Evolutionary conservation across 1,140 invertebrate species (phyloP).

Genomic region (Papilio dardanus): DNA sequence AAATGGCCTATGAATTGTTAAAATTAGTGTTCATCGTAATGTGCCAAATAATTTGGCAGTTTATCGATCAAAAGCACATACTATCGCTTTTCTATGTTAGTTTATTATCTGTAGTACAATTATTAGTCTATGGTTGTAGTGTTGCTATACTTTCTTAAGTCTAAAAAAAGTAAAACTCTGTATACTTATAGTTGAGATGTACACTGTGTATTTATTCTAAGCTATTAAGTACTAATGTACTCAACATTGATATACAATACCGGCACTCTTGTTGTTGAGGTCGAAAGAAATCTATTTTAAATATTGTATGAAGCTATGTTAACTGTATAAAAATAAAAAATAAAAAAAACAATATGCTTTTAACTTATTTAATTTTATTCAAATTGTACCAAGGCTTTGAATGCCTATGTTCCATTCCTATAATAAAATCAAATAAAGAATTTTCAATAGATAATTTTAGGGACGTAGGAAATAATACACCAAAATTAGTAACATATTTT

Average conservation of each 20-base stretch:
- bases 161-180: conserved; percentile 4
- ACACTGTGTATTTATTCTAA: conserved; percentile 42
- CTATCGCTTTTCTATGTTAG: conserved; percentile 31
- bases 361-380: conserved; percentile 22
- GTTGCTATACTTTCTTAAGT: conserved; percentile 13
- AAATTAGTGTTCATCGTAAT: conserved; percentile 59
- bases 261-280: conserved; percentile 67
- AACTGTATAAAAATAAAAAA: conserved; percentile 73
- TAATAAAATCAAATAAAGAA: too few relatives aligned
- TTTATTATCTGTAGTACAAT: conserved; percentile 35
- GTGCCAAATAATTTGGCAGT: conserved; percentile 65
- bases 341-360: conserved; percentile 47
- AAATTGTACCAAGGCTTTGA: neutral
- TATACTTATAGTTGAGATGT: conserved; percentile 19
- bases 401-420: too few relatives aligned
- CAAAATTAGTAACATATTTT: conserved; percentile 45
- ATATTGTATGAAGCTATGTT: conserved; percentile 78
- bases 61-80: conserved; percentile 37
- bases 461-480: conserved; percentile 23
- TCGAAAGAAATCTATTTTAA: conserved; percentile 80
- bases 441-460: too few relatives aligned
- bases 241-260: conserved; percentile 46
- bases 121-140: conserved; percentile 22
- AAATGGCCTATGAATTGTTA: conserved; percentile 38
- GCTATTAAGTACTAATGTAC: conserved; percentile 40